phyloP scores from a whole-genome alignment of 2,888 invertebrate genomes.

The Epirrhoe alternata region DNA sequence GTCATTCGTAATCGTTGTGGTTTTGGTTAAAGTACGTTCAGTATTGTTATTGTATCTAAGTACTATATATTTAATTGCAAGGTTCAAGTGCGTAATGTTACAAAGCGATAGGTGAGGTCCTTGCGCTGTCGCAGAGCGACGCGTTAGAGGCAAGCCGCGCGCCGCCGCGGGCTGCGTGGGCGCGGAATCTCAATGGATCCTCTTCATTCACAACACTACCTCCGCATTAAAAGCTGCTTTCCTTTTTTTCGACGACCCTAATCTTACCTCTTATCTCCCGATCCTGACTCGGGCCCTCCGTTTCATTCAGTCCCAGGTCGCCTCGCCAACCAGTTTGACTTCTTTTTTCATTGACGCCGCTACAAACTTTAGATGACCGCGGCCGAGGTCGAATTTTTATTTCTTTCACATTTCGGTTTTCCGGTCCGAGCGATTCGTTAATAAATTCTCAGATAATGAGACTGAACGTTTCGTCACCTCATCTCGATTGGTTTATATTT shows the following conservation, averaged over 20 bases:
- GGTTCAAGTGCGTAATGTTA: neutral
- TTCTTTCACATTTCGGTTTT: conserved; percentile 85
- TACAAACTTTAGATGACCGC: conserved; percentile 83
- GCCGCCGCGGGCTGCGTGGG: conserved; percentile 71
- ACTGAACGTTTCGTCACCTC: conserved; percentile 86
- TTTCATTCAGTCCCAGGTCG: conserved; percentile 82
- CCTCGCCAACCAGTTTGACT: conserved; percentile 79
- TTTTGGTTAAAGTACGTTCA: neutral
- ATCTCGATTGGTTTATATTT: conserved; percentile 82
- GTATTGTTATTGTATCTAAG: neutral
- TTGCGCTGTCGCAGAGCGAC: neutral
- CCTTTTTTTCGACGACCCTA: conserved; percentile 78
- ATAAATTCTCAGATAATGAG: conserved; percentile 86
- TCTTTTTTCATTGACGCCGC: conserved; percentile 84
- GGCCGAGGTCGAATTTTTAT: conserved; percentile 84
- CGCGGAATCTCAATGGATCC: conserved; percentile 79
- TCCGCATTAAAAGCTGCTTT: conserved; percentile 80
- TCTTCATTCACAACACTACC: conserved; percentile 84
- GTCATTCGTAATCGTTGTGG: conserved; percentile 19
- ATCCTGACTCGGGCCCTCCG: conserved; percentile 79
- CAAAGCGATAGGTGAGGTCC: neutral
- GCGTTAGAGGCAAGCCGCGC: conserved; percentile 34
- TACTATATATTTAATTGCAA: neutral
- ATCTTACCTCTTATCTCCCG: conserved; percentile 82
- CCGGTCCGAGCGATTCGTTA: conserved; percentile 84